Percentiles rank a stretch among this genome's conserved stretches.
Conservation (phyloP, 2,888 invertebrate species). For the Flabesymbios commensalis region DNA sequence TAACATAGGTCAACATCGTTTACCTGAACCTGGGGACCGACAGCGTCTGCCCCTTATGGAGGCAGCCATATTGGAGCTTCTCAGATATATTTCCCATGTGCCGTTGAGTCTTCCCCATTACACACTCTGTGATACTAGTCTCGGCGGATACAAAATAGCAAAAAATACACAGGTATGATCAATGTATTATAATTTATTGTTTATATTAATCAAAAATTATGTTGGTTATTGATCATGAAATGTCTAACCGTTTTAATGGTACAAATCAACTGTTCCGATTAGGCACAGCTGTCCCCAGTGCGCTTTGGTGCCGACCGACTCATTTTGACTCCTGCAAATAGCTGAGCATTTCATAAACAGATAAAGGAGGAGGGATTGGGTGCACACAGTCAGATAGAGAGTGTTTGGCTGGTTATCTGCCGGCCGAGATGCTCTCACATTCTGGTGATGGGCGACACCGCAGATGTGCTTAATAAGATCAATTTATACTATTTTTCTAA, state of each 20-base stretch:
- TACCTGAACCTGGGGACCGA: conserved; percentile 16
- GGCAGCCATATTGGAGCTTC: conserved; percentile 20
- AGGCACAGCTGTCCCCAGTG: no score
- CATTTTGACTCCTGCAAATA: no score
- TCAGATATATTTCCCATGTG: conserved; percentile 24
- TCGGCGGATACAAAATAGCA: conserved; percentile 21
- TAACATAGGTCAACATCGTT: background rate
- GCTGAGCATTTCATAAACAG: no score
- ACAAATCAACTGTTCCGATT: background rate
- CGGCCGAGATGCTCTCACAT: no score
- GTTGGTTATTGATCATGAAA: background rate
- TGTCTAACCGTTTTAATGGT: background rate
- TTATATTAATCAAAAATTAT: background rate
- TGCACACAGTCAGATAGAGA: no score
- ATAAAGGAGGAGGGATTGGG: no score
- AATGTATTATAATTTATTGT: background rate
- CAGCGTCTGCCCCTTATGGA: conserved; percentile 9
- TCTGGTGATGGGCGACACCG: no score
- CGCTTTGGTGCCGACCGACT: no score
- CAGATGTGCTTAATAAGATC: no score
- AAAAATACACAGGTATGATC: conserved; percentile 23
- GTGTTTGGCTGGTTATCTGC: no score
- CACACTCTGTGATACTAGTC: conserved; percentile 17
- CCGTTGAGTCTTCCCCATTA: conserved; percentile 24
- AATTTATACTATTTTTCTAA: no score